These are phyloP conservation scores for Misgurnus mizolepis DNA, from an alignment of 2,113 vertebrate genomes.

Conservation along the genomic window DNA sequence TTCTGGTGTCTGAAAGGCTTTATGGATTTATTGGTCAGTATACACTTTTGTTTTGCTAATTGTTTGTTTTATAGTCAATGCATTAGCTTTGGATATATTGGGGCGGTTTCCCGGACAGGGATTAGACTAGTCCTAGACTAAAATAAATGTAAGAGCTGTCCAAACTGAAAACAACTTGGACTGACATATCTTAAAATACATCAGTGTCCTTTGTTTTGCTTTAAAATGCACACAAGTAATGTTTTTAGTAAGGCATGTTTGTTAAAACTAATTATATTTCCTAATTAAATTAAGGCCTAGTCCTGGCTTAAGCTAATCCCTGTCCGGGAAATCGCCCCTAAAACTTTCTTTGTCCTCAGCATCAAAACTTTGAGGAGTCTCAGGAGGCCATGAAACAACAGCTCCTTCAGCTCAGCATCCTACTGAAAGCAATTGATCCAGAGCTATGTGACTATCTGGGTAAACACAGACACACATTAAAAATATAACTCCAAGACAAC, in stretches of 20 bases:
- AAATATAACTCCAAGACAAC: background rate
- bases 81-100: background rate
- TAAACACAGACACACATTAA: constrained; percentile 50
- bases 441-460: constrained; percentile 89
- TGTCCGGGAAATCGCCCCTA: too few species aligned
- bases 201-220: too few species aligned
- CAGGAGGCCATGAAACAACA: constrained; percentile 94
- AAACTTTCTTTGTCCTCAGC: constrained; percentile 66
- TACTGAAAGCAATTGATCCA: constrained; percentile 84
- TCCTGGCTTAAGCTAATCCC: too few species aligned
- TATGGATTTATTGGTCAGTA: constrained; percentile 88
- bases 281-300: too few species aligned
- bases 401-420: constrained; percentile 82
- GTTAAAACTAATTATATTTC: too few species aligned
- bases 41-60: background rate
- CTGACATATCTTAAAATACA: too few species aligned
- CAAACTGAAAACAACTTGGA: too few species aligned
- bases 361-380: constrained; percentile 92
- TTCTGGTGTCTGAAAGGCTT: constrained; percentile 94
- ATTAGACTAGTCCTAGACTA: too few species aligned
- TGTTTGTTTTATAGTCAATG: background rate
- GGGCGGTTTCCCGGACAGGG: too few species aligned
- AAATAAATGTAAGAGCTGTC: too few species aligned
- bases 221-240: too few species aligned
- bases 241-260: too few species aligned